phyloP scores from a whole-genome alignment of 2,888 invertebrate genomes.

The Agonopterix subpropinquella region DNA sequence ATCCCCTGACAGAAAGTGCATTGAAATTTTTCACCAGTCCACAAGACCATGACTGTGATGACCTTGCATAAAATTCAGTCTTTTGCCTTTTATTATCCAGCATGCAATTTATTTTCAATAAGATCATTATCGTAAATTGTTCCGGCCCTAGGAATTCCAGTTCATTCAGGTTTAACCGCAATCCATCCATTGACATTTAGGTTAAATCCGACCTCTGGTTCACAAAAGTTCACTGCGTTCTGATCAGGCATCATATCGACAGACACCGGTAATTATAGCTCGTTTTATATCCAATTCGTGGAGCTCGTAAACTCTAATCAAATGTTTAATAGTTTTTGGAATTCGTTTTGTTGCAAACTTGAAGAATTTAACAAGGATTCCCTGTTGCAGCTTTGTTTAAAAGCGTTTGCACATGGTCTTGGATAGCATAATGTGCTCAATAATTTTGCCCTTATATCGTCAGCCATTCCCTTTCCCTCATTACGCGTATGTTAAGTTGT shows the following conservation, averaged over 20 bases:
- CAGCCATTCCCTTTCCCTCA: conserved; percentile 26
- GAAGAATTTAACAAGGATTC: not conserved
- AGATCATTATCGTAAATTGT: conserved; percentile 8
- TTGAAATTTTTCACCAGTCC: conserved; percentile 3
- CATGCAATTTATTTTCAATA: conserved; percentile 19
- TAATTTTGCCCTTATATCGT: conserved; percentile 30
- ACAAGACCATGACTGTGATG: conserved; percentile 1
- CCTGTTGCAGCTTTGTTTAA: not conserved
- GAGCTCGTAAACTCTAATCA: conserved; percentile 18
- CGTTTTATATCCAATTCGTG: conserved; percentile 34
- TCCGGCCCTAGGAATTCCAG: conserved; percentile 5
- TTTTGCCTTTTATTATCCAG: conserved; percentile 8
- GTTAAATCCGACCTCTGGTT: conserved; percentile 30
- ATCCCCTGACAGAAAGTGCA: conserved; percentile 1
- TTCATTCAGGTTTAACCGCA: conserved; percentile 15
- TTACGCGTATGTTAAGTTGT: conserved; percentile 23
- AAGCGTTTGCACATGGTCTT: conserved; percentile 7
- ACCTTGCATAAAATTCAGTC: conserved; percentile 2
- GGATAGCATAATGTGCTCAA: conserved; percentile 20
- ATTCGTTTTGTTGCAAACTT: not conserved
- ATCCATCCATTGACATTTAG: conserved; percentile 24
- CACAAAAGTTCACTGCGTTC: conserved; percentile 34
- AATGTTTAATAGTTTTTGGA: not conserved
- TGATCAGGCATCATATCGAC: conserved; percentile 20
- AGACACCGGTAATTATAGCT: conserved; percentile 29